A percentile compares a stretch with the other conserved stretches of the same genome.
phyloP scores from a whole-genome alignment of 2,797 vertebrate genomes.

The Tauraco hartlaubi region DNA sequence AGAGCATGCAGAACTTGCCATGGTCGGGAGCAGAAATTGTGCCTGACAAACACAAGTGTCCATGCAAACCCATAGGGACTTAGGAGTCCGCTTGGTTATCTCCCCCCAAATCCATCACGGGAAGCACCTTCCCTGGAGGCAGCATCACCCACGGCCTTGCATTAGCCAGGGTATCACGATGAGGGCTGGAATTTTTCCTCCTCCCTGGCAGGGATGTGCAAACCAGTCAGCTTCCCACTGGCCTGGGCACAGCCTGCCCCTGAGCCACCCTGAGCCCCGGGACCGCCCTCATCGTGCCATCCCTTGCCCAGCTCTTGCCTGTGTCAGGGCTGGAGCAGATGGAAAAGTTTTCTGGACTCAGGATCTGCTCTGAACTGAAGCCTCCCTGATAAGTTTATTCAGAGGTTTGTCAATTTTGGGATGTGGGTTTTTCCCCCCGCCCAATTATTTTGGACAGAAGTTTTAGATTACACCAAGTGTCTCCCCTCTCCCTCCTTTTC shows the following conservation, averaged over 20 bases:
- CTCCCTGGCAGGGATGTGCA: not conserved
- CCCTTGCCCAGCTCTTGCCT: not conserved
- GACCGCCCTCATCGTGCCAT: accelerated
- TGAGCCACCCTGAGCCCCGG: accelerated
- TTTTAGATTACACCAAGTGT: not conserved
- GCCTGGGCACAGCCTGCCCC: not conserved
- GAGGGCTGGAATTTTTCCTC: not conserved
- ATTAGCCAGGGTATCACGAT: accelerated
- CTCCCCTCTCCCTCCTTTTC: not conserved
- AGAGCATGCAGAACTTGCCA: not conserved
- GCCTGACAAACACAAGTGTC: not conserved
- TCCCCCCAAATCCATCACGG: not conserved
- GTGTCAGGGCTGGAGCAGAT: not conserved
- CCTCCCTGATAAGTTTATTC: accelerated
- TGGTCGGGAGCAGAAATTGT: not conserved
- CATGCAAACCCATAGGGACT: accelerated
- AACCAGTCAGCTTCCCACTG: accelerated
- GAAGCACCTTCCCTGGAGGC: not conserved
- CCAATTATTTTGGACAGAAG: not conserved
- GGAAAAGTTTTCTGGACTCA: not conserved
- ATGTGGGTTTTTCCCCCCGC: accelerated
- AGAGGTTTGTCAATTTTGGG: not conserved
- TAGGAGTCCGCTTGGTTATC: not conserved
- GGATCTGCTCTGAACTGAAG: not conserved
- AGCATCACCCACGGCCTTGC: accelerated